These are phyloP conservation scores for Ariolimax columbianus DNA, from an alignment of 2,888 invertebrate species.

Conservation along the genomic window DNA sequence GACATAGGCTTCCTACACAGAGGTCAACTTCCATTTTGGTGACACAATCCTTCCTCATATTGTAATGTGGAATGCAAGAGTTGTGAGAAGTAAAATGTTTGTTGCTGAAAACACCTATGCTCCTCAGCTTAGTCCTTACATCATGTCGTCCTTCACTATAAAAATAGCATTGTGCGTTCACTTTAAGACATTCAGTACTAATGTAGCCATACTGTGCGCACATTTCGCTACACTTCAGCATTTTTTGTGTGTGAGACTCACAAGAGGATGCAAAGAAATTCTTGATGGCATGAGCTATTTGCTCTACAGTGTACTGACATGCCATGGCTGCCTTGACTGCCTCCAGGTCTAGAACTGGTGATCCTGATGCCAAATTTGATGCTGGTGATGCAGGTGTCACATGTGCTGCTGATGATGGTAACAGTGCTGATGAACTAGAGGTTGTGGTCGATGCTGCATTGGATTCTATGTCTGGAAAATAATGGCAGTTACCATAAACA, in stretches of 20 bases:
- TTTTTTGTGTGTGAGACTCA: conserved; percentile 51
- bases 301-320: conserved; percentile 57
- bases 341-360: conserved; percentile 51
- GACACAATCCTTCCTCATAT: too few relatives aligned
- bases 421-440: conserved; percentile 14
- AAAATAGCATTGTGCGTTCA: too few relatives aligned
- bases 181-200: too few relatives aligned
- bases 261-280: conserved; percentile 55
- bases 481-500: too few relatives aligned
- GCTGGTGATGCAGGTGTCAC: conserved; percentile 24
- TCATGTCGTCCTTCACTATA: too few relatives aligned
- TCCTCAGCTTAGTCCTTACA: too few relatives aligned
- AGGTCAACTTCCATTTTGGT: too few relatives aligned
- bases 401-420: conserved; percentile 7
- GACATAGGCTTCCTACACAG: too few relatives aligned
- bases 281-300: conserved; percentile 56
- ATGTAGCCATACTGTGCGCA: background rate
- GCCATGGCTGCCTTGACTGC: conserved; percentile 56
- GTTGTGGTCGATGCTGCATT: conserved; percentile 33
- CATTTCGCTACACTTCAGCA: conserved; percentile 10
- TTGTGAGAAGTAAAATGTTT: too few relatives aligned
- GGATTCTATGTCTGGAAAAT: conserved; percentile 27
- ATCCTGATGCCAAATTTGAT: conserved; percentile 38
- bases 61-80: too few relatives aligned
- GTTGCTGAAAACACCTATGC: too few relatives aligned